phyloP scores from a whole-genome alignment of 1,140 invertebrate species.

The Aphelenchoides fujianensis region DNA sequence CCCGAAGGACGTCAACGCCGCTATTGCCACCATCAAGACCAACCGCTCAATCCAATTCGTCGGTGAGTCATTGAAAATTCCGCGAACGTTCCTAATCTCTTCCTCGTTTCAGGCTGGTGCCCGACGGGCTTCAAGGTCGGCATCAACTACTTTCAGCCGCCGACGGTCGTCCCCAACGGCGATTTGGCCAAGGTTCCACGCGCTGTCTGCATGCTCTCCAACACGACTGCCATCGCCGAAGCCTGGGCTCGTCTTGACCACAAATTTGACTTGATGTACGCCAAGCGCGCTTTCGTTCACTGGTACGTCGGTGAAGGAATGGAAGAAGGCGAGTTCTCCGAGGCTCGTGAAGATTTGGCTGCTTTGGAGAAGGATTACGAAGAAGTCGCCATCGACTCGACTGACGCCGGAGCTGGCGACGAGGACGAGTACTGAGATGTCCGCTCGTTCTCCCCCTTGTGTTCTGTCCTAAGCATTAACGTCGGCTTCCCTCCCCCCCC shows the following conservation, averaged over 20 bases:
- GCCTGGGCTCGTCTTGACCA: conserved; percentile 66
- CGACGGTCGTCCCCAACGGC: conserved; percentile 66
- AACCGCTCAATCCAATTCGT: conserved; percentile 66
- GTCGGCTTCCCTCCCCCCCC: no score
- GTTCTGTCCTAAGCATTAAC: no score
- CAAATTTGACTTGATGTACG: conserved; percentile 68
- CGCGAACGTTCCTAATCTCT: no score
- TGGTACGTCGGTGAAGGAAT: conserved; percentile 54
- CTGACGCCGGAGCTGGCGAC: conserved; percentile 23
- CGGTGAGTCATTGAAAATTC: no score
- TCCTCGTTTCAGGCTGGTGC: conserved; percentile 72
- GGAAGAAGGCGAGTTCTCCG: conserved; percentile 61
- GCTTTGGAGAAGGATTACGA: conserved; percentile 45
- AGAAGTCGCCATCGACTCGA: conserved; percentile 37
- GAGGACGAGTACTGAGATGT: conserved; percentile 26
- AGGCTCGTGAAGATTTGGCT: conserved; percentile 51
- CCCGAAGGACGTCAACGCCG: conserved; percentile 71
- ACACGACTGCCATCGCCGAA: conserved; percentile 44
- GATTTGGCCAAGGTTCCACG: conserved; percentile 77
- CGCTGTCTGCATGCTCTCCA: conserved; percentile 41
- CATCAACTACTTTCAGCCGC: conserved; percentile 65
- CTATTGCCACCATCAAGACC: conserved; percentile 70
- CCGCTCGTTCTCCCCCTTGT: not conserved
- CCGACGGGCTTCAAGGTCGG: conserved; percentile 59
- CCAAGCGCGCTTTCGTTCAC: conserved; percentile 73